Evolutionary conservation across 2,113 vertebrate genomes (phyloP), one percentile per base, ranked within the genome.

Genomic region (Ceyx margarethae): DNA sequence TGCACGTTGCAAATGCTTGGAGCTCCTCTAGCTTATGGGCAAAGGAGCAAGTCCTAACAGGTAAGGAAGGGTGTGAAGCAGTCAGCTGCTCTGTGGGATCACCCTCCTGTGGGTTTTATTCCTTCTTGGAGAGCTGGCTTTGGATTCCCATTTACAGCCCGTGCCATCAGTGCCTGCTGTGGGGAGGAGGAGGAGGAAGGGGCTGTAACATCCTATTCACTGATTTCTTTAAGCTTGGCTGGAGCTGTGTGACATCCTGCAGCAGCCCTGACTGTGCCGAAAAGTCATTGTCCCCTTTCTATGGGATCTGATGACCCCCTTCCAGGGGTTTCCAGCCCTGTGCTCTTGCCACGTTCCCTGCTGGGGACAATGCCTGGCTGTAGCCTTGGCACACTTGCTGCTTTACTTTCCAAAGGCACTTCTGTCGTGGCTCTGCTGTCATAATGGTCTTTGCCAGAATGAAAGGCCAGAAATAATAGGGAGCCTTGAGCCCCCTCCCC

Each of bases 351-450:
- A 69, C 5, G 45, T 74, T 95, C 80, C 85, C 66, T 0, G 0
- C 57, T 42, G 71, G 77, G 93, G 89, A 2, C 69, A 53, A 3
- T 48, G 66, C 3, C 85, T 91, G 37, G 72, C 28, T 65, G 72
- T 90, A 90, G 83, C 88, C 84, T 57, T 94, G 92, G 83, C 93
- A 91, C 56, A 50, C 86, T 84, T 94, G 54, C 33, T 86, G 48
- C 77, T 95, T 91, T 91, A 40, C 81, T 89, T 90, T 87, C 81
- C 43, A 12, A 40, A 86, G 73, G 45, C 37, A 31, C 77, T 90
- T 78, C 4, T 12, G 54, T 65, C 4, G 2, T 50, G 58, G 21
- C 74, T 46, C 10, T 81, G 45, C 77, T 75, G 0, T 54, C 62
- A n/a, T n/a, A n/a, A n/a, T n/a, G 16, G 50, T 89, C 69, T 81